phyloP scores from a whole-genome alignment of 2,113 vertebrate species.

The Mirza zaza region DNA sequence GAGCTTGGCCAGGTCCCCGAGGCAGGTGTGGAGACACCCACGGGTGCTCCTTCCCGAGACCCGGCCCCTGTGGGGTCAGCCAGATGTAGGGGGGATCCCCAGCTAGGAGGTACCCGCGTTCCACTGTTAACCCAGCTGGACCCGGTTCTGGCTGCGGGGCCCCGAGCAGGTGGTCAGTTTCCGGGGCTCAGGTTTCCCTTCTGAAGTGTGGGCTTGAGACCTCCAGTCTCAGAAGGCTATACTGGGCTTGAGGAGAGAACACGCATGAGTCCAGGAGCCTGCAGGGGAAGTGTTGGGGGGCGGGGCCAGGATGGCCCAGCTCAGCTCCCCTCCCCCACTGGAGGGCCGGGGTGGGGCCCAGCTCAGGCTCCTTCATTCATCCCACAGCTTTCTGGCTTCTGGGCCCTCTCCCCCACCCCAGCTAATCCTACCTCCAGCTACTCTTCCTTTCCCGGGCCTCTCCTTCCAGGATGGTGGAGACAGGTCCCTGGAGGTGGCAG shows the following conservation, averaged over 20 bases:
- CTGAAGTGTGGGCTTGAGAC: background rate
- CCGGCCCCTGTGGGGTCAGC: background rate
- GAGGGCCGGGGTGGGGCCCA: background rate
- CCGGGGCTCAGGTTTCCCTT: background rate
- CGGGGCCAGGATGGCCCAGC: background rate
- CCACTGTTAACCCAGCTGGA: background rate
- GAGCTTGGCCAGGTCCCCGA: background rate
- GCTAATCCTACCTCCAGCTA: too few species aligned
- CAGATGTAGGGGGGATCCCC: rapidly evolving
- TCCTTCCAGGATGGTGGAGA: background rate
- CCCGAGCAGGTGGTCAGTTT: background rate
- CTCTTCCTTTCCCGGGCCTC: background rate
- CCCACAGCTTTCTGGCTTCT: background rate
- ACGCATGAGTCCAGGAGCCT: background rate
- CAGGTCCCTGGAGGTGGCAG: background rate
- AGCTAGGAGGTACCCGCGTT: too few species aligned
- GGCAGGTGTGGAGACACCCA: background rate
- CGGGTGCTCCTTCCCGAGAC: background rate
- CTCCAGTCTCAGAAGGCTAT: background rate
- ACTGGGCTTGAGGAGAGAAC: background rate
- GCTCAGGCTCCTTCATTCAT: background rate
- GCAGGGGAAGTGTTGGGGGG: background rate
- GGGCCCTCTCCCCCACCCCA: background rate
- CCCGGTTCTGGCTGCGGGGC: background rate
- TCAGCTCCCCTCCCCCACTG: background rate